Conservation (phyloP, 2,888 invertebrate species). For the Heliconius aoede region DNA sequence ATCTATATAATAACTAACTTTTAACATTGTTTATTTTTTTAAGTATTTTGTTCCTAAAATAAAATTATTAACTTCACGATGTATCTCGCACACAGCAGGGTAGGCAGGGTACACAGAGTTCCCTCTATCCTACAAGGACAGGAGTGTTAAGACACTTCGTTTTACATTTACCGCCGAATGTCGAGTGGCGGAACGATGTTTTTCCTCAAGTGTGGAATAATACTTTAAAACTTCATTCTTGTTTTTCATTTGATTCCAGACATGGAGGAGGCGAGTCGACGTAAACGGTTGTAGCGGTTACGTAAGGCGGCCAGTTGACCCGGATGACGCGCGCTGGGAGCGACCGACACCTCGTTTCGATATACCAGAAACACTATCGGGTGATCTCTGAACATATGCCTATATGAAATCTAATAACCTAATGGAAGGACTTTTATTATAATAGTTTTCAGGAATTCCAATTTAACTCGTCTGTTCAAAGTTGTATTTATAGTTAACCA, state of each 20-base stretch:
- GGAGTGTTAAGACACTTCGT: too few species aligned
- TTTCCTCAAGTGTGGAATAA: too few species aligned
- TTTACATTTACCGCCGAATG: too few species aligned
- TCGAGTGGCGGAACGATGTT: too few species aligned
- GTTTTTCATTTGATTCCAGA: neutral
- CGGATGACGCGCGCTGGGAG: conserved; percentile 59
- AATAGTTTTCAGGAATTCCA: neutral
- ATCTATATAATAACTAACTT: too few species aligned
- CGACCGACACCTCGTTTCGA: conserved; percentile 5
- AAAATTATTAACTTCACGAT: too few species aligned
- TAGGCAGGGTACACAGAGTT: too few species aligned
- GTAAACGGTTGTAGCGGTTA: conserved; percentile 50
- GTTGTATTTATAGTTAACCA: neutral
- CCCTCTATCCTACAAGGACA: too few species aligned
- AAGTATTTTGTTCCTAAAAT: too few species aligned
- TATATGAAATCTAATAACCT: conserved; percentile 23
- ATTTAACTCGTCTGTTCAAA: conserved; percentile 1
- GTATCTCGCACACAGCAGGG: too few species aligned
- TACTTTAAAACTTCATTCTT: neutral
- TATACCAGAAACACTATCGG: neutral
- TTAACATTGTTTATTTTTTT: too few species aligned
- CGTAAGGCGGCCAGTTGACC: conserved; percentile 69
- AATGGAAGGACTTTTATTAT: neutral
- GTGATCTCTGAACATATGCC: neutral
- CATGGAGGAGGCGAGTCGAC: conserved; percentile 8